A percentile compares a stretch with the other conserved stretches of the same genome.
These are phyloP conservation scores for Trisateles emortualis DNA, from an alignment of 2,888 invertebrate species.

Conservation along the genomic window DNA sequence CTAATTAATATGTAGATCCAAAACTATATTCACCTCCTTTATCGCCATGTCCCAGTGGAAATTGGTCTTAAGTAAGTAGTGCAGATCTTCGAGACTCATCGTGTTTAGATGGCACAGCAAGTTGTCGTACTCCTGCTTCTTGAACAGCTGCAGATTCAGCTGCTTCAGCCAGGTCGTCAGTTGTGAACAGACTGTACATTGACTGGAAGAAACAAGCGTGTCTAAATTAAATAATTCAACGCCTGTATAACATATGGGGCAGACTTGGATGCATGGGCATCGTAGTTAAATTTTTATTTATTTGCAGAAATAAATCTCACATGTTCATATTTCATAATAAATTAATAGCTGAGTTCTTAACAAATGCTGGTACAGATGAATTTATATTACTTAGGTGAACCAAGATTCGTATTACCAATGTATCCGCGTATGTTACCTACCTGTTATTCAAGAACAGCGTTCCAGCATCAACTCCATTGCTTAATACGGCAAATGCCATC, in stretches of 20 bases:
- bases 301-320: no score
- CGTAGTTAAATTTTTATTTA: no score
- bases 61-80: constrained; percentile 73
- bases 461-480: constrained; percentile 74
- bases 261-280: no score
- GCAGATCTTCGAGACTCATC: constrained; percentile 72
- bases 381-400: no score
- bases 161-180: constrained; percentile 84
- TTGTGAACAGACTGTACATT: constrained; percentile 80
- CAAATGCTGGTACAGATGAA: no score
- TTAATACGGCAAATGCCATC: constrained; percentile 68
- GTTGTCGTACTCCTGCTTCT: constrained; percentile 83
- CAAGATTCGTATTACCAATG: no score
- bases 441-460: constrained; percentile 77
- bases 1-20: not conserved
- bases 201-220: constrained; percentile 53
- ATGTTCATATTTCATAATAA: no score
- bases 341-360: no score
- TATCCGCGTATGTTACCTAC: constrained; percentile 47
- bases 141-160: constrained; percentile 84
- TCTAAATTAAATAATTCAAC: no score
- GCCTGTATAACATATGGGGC: no score
- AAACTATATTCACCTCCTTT: constrained; percentile 68
- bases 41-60: constrained; percentile 88
- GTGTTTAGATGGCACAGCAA: constrained; percentile 79